These are phyloP conservation scores for Chelmon rostratus DNA, from an alignment of 2,797 vertebrate species.

Conservation along the genomic window DNA sequence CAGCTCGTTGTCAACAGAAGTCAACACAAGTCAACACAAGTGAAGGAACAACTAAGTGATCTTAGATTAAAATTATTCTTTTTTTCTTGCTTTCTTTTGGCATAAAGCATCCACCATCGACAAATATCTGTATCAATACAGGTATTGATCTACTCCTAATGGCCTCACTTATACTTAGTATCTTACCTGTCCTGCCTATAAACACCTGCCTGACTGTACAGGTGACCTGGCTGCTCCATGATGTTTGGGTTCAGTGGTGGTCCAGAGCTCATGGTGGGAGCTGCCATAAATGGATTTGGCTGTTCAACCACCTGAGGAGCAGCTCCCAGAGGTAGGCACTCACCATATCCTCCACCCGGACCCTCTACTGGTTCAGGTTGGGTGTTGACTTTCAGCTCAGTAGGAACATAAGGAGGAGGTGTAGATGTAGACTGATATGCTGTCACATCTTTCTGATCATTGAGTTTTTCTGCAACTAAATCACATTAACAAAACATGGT, in stretches of 20 bases:
- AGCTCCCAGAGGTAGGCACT: too few species aligned
- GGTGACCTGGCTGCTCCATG: neutral
- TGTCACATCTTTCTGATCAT: too few species aligned
- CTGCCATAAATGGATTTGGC: neutral
- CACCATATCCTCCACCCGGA: neutral
- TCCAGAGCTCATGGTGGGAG: neutral
- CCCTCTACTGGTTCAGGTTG: neutral
- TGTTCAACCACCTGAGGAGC: neutral
- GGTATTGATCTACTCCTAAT: neutral
- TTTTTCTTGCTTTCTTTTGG: neutral
- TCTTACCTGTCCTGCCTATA: conserved; percentile 3
- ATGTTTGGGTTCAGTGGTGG: neutral
- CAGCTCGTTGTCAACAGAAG: too few species aligned
- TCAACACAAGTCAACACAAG: too few species aligned
- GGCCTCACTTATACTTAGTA: neutral
- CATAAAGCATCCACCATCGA: neutral
- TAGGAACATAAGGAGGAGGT: too few species aligned
- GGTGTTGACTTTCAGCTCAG: neutral
- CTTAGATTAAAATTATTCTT: too few species aligned
- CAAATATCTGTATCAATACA: neutral
- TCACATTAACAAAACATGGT: too few species aligned
- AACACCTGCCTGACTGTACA: neutral
- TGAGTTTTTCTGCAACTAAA: too few species aligned
- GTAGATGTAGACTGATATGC: too few species aligned
- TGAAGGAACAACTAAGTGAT: neutral